A percentile compares a stretch with the other conserved stretches of the same genome.
Conservation (phyloP, 2,113 vertebrate genomes). For the Echinops telfairi region DNA sequence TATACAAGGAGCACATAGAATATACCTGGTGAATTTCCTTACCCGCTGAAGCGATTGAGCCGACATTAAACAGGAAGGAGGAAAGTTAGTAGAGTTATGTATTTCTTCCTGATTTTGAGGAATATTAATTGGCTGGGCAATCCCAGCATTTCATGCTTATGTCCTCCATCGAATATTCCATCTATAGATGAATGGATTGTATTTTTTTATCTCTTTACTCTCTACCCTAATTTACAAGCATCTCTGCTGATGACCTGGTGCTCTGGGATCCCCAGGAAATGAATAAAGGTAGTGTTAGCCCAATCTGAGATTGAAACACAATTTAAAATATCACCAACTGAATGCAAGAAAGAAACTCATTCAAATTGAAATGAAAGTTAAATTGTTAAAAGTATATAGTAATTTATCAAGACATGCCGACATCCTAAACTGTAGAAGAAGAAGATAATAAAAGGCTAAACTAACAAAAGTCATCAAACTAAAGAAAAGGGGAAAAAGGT, state of each 20-base stretch:
- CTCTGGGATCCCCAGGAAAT: not conserved
- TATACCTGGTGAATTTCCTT: slow-evolving; percentile 59
- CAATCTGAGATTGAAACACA: not conserved
- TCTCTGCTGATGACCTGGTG: not conserved
- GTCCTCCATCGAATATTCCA: not conserved
- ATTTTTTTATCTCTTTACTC: not conserved
- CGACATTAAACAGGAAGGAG: not conserved
- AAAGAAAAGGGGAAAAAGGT: not conserved
- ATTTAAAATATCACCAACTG: not conserved
- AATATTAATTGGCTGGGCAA: not conserved
- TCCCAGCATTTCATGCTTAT: not conserved
- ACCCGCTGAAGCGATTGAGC: slow-evolving; percentile 51
- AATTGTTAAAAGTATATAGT: not conserved
- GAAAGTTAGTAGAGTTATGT: not conserved
- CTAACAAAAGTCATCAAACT: slow-evolving; percentile 23
- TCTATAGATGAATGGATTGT: not conserved
- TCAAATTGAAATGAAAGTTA: slow-evolving; percentile 2
- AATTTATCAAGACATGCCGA: not conserved
- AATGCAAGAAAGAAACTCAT: not conserved
- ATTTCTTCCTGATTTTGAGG: slow-evolving; percentile 18
- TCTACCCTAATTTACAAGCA: not conserved
- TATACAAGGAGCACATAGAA: slow-evolving; percentile 54
- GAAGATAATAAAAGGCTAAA: not conserved
- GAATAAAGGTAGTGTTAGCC: not conserved
- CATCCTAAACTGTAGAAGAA: too few relatives aligned